Conservation (phyloP, 2,888 invertebrate species). For the Acanthosepion esculentum region DNA sequence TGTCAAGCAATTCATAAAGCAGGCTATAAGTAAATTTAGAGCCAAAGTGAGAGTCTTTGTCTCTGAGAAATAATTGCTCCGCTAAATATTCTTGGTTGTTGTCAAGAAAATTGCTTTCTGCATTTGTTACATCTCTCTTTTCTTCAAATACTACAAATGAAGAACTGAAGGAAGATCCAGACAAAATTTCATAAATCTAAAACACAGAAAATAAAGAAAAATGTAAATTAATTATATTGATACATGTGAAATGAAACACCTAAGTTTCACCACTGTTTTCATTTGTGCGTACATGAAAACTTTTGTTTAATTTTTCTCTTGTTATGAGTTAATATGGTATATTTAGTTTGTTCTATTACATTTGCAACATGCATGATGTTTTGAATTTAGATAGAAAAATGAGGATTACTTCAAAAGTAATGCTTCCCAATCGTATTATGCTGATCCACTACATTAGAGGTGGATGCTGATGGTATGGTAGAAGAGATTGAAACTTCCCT, state of each 20-base stretch:
- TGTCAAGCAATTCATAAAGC: conserved; percentile 38
- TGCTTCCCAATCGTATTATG: too few relatives aligned
- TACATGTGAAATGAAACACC: background rate
- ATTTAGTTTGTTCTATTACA: too few relatives aligned
- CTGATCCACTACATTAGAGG: too few relatives aligned
- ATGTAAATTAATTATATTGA: background rate
- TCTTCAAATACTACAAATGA: background rate
- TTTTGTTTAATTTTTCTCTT: too few relatives aligned
- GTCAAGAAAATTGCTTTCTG: conserved; percentile 16
- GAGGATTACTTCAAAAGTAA: too few relatives aligned
- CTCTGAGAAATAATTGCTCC: background rate
- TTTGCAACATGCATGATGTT: too few relatives aligned
- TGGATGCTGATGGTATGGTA: too few relatives aligned
- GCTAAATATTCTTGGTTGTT: conserved; percentile 10
- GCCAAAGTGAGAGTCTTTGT: background rate
- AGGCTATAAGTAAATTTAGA: background rate
- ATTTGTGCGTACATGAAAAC: too few relatives aligned
- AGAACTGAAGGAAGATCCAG: background rate
- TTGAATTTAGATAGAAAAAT: too few relatives aligned
- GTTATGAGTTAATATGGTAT: too few relatives aligned
- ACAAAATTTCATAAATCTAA: conserved; percentile 38
- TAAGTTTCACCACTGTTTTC: too few relatives aligned
- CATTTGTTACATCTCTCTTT: background rate
- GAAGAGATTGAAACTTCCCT: too few relatives aligned
- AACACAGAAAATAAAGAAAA: background rate